phyloP scores from a whole-genome alignment of 2,797 vertebrate genomes.

The Salmo trutta region DNA sequence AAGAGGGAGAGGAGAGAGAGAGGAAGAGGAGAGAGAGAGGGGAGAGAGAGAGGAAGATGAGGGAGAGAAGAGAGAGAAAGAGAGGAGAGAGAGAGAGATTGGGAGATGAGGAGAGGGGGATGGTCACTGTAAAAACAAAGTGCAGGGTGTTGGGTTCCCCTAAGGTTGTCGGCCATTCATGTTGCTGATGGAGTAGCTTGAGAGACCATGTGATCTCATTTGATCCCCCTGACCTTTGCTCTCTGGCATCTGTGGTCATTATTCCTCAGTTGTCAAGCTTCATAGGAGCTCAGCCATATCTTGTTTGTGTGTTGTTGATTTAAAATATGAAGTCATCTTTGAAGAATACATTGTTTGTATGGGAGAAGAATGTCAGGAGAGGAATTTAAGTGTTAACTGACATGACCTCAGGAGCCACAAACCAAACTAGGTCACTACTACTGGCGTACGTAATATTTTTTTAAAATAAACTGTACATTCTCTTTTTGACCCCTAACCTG shows the following conservation, averaged over 20 bases:
- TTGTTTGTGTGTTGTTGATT: slow-evolving; percentile 45
- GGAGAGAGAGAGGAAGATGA: slow-evolving; percentile 12
- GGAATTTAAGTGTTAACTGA: slow-evolving; percentile 6
- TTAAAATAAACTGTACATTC: background rate
- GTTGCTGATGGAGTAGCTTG: slow-evolving; percentile 54
- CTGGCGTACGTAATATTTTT: background rate
- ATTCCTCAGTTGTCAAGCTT: slow-evolving; percentile 73
- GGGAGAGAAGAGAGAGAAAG: slow-evolving; percentile 4
- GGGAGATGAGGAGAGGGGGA: slow-evolving; percentile 3
- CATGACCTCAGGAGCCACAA: background rate
- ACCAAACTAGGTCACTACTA: background rate
- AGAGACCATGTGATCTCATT: slow-evolving; percentile 77
- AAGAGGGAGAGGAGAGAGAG: slow-evolving; percentile 7
- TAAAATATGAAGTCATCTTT: slow-evolving; percentile 41
- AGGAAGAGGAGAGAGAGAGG: background rate
- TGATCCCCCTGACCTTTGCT: slow-evolving; percentile 75
- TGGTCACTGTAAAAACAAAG: slow-evolving; percentile 56
- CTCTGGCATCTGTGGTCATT: slow-evolving; percentile 85
- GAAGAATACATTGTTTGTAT: slow-evolving; percentile 20
- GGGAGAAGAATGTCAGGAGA: background rate
- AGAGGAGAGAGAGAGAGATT: slow-evolving; percentile 2
- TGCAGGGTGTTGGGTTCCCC: slow-evolving; percentile 45
- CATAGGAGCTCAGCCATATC: slow-evolving; percentile 10
- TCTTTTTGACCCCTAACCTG: background rate
- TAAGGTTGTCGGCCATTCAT: slow-evolving; percentile 54